Conservation (phyloP, 2,797 vertebrate species). For the Aratinga solstitialis region DNA sequence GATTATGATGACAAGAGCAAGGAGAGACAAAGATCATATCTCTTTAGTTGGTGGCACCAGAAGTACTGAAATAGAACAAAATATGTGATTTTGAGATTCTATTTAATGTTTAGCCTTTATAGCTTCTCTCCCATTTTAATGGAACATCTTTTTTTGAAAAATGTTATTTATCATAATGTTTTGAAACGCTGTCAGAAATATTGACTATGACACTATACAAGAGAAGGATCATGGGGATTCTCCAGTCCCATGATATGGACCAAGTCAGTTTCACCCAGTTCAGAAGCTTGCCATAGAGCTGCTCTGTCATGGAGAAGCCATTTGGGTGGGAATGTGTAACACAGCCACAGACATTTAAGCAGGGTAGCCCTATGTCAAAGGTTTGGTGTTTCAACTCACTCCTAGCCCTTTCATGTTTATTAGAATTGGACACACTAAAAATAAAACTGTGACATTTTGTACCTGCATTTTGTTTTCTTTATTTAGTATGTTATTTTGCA, state of each 20-base stretch:
- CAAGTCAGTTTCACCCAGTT: not conserved
- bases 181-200: not conserved
- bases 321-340: not conserved
- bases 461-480: not conserved
- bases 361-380: not conserved
- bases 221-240: rapidly evolving
- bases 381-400: not conserved
- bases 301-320: not conserved
- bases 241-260: rapidly evolving
- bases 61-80: not conserved
- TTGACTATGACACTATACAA: not conserved
- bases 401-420: not conserved
- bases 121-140: not conserved
- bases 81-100: not conserved
- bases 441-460: not conserved
- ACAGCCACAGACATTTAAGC: not conserved
- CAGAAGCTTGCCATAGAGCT: not conserved
- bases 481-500: not conserved
- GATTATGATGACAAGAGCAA: not conserved
- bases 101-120: not conserved
- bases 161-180: not conserved
- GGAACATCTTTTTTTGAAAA: not conserved
- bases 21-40: not conserved
- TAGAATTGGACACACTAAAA: not conserved
- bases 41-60: not conserved